Evolutionary conservation across 2,888 invertebrate species (phyloP).

Genomic region (Coronaproctus castanopsis): DNA sequence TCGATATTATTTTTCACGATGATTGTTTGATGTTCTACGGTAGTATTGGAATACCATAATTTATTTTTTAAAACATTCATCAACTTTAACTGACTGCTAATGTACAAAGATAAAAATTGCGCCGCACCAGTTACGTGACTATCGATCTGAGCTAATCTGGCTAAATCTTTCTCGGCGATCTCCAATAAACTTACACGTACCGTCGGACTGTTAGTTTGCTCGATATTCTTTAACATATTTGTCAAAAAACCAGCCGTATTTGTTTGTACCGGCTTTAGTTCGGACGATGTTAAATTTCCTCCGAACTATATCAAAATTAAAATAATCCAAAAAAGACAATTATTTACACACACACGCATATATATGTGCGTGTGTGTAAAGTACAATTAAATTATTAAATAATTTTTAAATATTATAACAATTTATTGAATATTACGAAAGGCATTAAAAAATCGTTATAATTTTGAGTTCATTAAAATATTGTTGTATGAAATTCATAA

Average conservation of each 20-base stretch:
- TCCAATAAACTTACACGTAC: conserved; percentile 38
- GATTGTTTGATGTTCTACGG: conserved; percentile 27
- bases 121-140: conserved; percentile 25
- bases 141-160: conserved; percentile 32
- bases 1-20: conserved; percentile 30
- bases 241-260: conserved; percentile 47
- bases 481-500: too few relatives aligned
- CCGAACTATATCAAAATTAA: not conserved
- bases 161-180: conserved; percentile 43
- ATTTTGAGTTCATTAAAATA: too few relatives aligned
- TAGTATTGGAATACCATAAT: conserved; percentile 26
- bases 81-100: conserved; percentile 37
- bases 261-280: conserved; percentile 19
- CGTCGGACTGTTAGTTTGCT: conserved; percentile 34
- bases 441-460: too few relatives aligned
- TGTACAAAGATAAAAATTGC: conserved; percentile 58
- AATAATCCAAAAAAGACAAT: too few relatives aligned
- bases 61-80: conserved; percentile 29
- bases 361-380: too few relatives aligned
- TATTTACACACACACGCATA: too few relatives aligned
- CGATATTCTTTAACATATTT: conserved; percentile 48
- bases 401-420: too few relatives aligned
- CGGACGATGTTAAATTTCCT: conserved; percentile 9
- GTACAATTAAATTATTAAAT: too few relatives aligned
- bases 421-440: too few relatives aligned